Conservation (phyloP, 2,113 vertebrate genomes). For the Morone saxatilis region DNA sequence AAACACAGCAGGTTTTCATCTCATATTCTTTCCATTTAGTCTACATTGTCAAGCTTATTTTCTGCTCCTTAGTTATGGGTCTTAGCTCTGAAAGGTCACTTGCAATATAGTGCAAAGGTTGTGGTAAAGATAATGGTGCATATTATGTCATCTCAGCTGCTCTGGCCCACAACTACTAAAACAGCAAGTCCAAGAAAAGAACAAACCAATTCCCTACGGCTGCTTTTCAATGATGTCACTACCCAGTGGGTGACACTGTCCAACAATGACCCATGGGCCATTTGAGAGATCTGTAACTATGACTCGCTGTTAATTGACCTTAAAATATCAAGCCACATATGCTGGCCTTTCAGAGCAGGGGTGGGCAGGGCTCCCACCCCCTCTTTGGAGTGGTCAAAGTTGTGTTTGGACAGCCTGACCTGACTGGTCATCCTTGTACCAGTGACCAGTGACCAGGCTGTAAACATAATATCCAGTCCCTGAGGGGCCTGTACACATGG, state of each 20-base stretch:
- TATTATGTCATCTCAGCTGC: conserved; percentile 79
- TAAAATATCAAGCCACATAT: conserved; percentile 78
- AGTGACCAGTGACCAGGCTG: conserved; percentile 33
- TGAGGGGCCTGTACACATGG: conserved; percentile 15
- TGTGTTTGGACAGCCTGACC: conserved; percentile 72
- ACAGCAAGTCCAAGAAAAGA: conserved; percentile 74
- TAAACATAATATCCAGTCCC: conserved; percentile 51
- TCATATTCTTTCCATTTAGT: conserved; percentile 27
- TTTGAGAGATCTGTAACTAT: conserved; percentile 65
- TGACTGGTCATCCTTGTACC: conserved; percentile 47
- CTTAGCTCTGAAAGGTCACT: conserved; percentile 66
- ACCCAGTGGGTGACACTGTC: conserved; percentile 53
- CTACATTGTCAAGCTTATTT: conserved; percentile 56
- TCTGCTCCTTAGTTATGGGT: conserved; percentile 52
- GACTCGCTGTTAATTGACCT: conserved; percentile 81
- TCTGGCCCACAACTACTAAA: conserved; percentile 65
- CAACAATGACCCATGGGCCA: conserved; percentile 64
- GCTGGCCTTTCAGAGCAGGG: conserved; percentile 58
- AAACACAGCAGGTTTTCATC: conserved; percentile 50
- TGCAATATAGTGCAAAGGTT: conserved; percentile 72
- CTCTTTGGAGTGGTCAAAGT: conserved; percentile 71
- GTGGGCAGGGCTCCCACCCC: conserved; percentile 36
- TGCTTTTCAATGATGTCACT: conserved; percentile 73
- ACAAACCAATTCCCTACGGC: conserved; percentile 55
- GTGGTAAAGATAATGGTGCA: conserved; percentile 73